A percentile compares a stretch with the other conserved stretches of the same genome.
Evolutionary conservation across 2,113 vertebrate genomes (phyloP).

Genomic region (Microcebus murinus): DNA sequence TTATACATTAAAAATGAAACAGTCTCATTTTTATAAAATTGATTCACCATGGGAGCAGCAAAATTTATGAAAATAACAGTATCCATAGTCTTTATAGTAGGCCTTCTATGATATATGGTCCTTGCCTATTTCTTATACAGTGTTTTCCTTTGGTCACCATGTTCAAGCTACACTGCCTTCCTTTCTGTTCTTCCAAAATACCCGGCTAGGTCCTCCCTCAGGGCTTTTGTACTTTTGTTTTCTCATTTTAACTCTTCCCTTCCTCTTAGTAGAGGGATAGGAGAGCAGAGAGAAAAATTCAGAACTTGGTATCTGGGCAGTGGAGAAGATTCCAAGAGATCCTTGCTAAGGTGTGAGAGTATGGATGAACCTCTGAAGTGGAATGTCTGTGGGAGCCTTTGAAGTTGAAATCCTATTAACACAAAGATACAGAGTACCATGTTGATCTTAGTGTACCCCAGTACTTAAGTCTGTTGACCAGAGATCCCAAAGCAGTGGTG

Average conservation of each 20-base stretch:
- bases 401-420: background rate
- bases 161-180: background rate
- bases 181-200: background rate
- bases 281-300: constrained; percentile 17
- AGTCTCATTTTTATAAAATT: constrained; percentile 43
- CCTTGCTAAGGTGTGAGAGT: background rate
- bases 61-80: constrained; percentile 31
- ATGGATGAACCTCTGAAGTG: background rate
- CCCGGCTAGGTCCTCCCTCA: background rate
- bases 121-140: background rate
- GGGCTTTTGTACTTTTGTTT: background rate
- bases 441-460: background rate
- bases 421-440: background rate
- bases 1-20: background rate
- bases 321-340: constrained; percentile 26
- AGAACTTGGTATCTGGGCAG: constrained; percentile 28
- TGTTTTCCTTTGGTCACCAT: background rate
- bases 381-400: background rate
- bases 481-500: background rate
- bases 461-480: background rate
- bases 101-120: background rate
- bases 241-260: constrained; percentile 10
- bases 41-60: constrained; percentile 8
- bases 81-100: background rate
- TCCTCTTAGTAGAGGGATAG: background rate